These are phyloP conservation scores for Leucosticte australis DNA, from an alignment of 2,113 vertebrate genomes.

Conservation along the genomic window DNA sequence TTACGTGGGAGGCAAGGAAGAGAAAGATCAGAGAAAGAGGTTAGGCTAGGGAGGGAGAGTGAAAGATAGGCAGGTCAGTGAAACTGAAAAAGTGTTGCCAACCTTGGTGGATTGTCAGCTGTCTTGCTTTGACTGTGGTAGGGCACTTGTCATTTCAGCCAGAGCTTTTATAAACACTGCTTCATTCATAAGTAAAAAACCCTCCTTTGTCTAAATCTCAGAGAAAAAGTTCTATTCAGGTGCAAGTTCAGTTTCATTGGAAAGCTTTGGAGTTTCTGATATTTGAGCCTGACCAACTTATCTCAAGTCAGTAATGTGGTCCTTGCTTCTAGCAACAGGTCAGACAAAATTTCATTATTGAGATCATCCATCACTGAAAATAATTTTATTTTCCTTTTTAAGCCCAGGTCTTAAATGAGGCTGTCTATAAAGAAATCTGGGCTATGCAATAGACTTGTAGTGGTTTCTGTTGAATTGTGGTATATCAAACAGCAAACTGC, in stretches of 20 bases:
- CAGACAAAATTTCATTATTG: neutral
- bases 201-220: neutral
- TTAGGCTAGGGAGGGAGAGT: neutral
- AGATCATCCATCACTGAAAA: conserved; percentile 25
- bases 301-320: neutral
- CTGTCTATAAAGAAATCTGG: conserved; percentile 4
- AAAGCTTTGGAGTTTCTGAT: neutral
- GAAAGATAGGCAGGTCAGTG: neutral
- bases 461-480: neutral
- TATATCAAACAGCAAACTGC: neutral
- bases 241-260: neutral
- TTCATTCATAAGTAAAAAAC: neutral
- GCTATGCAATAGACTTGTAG: neutral
- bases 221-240: neutral
- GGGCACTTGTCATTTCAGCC: neutral
- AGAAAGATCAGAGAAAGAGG: neutral
- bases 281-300: neutral
- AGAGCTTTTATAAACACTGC: neutral
- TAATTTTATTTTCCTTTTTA: neutral
- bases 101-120: neutral
- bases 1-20: neutral
- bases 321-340: neutral
- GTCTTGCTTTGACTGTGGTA: neutral
- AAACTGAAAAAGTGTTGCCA: neutral
- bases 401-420: neutral